Evolutionary conservation across 2,888 invertebrate species (phyloP), one percentile per base, ranked within the genome.

Genomic region (Ophraella communa): DNA sequence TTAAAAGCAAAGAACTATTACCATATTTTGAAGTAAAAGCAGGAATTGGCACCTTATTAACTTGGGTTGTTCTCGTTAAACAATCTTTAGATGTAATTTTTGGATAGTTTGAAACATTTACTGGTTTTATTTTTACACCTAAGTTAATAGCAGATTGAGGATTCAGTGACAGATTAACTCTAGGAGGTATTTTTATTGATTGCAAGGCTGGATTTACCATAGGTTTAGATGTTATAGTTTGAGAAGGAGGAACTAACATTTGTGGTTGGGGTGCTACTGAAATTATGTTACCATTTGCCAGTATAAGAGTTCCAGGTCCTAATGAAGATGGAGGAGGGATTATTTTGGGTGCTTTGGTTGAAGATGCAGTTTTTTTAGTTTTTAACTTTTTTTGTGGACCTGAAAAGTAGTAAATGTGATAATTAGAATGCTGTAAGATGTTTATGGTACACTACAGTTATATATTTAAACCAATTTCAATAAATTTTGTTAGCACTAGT

Each of bases 11-110:
- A 10, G 27, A 52, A 8, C 33, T 54, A 24, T 68, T 71, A 17
- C 74, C 75, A 71, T 79, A 80, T 24, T 72, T 72, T 11, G 81
- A 79, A 5, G 79, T 77, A 52, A 82, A 71, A 1, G 82, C 80
- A 4, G 83, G 81, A 58, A 83, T 83, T 7, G 82, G 82, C 20
- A 83, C 78, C 74, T 82, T 83, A 74, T 82, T 83, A 4, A 80
- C 76, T 68, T 81, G 82, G 3, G 81, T 81, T 2, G 82, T 81
- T 67, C 72, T 74, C 2, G 82, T 82, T 17, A 78, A 56, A 54
- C 76, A 78, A n/a, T 68, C 68, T 65, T 77, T 76, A 4, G 73
- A 69, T 63, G 44, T 65, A 49, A 74, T 70, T 24, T 14, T 39
- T 7, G 14, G 14, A 0, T 7, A 14, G 33, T 67, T 61, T n/a